These are phyloP conservation scores for Orthosia gracilis DNA, from an alignment of 2,888 invertebrate genomes.

Conservation along the genomic window DNA sequence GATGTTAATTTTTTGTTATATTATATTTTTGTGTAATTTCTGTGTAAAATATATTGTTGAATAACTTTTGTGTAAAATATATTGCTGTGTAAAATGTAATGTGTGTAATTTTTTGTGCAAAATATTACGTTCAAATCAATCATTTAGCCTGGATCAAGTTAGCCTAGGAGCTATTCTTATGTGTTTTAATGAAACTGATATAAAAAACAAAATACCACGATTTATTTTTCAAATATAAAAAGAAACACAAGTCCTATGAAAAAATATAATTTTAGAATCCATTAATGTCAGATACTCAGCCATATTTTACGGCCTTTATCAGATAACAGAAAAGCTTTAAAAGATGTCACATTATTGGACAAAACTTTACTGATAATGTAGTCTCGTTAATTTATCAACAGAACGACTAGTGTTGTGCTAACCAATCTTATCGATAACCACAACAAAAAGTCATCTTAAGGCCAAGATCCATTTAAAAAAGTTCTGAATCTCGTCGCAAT, in stretches of 20 bases:
- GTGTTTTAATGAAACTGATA: conserved; percentile 18
- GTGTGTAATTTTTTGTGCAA: too few relatives aligned
- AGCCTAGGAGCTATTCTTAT: not conserved
- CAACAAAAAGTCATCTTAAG: not conserved
- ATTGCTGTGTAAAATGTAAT: too few relatives aligned
- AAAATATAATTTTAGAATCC: conserved; percentile 42
- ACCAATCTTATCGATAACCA: conserved; percentile 10
- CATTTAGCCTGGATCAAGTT: too few relatives aligned
- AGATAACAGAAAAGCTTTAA: conserved; percentile 53
- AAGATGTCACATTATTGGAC: conserved; percentile 48
- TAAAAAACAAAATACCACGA: not conserved
- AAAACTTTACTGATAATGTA: conserved; percentile 32
- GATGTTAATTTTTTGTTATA: too few relatives aligned
- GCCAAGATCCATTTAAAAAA: not conserved
- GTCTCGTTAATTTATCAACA: conserved; percentile 29
- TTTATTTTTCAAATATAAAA: conserved; percentile 7
- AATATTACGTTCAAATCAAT: too few relatives aligned
- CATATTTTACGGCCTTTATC: conserved; percentile 43
- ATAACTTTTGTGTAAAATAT: not conserved
- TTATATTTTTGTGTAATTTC: too few relatives aligned
- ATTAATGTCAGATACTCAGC: conserved; percentile 45
- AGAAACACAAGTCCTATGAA: conserved; percentile 10
- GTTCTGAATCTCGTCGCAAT: not conserved
- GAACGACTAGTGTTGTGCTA: conserved; percentile 4
- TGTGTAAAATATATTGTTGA: too few relatives aligned